Evolutionary conservation across 2,113 vertebrate species (phyloP).

Genomic region (Mormyrus lacerda): DNA sequence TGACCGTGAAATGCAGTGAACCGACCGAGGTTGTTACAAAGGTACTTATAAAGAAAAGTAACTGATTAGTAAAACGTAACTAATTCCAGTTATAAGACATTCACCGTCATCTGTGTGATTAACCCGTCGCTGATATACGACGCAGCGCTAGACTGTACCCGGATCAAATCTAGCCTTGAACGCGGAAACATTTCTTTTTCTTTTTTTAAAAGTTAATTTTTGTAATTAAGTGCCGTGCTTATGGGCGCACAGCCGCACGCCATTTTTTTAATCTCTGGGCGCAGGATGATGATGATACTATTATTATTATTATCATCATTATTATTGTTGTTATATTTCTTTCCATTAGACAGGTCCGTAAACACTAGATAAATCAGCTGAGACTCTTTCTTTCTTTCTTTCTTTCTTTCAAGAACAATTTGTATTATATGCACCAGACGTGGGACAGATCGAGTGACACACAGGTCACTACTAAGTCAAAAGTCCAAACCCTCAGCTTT

Average conservation of each 20-base stretch:
- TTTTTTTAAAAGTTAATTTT: not conserved
- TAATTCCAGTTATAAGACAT: not conserved
- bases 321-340: not conserved
- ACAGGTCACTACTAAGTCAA: too few species aligned
- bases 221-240: not conserved
- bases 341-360: not conserved
- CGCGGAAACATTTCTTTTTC: not conserved
- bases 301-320: not conserved
- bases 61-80: not conserved
- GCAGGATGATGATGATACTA: not conserved
- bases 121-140: not conserved
- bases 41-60: not conserved
- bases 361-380: too few species aligned
- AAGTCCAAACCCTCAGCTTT: too few species aligned
- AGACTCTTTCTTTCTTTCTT: too few species aligned
- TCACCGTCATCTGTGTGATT: not conserved
- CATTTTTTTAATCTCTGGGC: not conserved
- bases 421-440: not conserved
- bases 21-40: not conserved
- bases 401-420: too few species aligned
- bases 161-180: not conserved
- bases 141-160: not conserved
- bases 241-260: not conserved
- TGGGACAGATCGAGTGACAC: not conserved
- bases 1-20: not conserved